Conservation (phyloP, 1,140 invertebrate genomes). For the Bombus impatiens region DNA sequence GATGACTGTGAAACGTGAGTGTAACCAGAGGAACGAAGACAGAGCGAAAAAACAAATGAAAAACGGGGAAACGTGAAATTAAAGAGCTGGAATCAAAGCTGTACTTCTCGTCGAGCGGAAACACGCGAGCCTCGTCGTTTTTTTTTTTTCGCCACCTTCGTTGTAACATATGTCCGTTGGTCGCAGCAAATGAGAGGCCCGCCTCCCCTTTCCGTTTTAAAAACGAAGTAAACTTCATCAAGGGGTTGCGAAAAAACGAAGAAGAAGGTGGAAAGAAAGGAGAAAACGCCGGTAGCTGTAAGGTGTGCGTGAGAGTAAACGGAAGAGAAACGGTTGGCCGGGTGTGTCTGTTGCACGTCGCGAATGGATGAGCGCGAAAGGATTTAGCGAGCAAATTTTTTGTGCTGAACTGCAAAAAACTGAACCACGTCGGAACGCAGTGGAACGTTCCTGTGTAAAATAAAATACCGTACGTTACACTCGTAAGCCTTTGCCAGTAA, state of each 20-base stretch:
- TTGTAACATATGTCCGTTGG: conserved; percentile 61
- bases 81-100: neutral
- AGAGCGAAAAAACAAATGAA: neutral
- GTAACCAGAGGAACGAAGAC: neutral
- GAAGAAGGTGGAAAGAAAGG: neutral
- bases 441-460: conserved; percentile 77
- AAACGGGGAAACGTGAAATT: neutral
- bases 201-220: conserved; percentile 16
- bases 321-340: conserved; percentile 16
- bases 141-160: conserved; percentile 36
- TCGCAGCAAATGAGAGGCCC: conserved; percentile 30
- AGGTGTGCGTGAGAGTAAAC: conserved; percentile 45
- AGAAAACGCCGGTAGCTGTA: conserved; percentile 60
- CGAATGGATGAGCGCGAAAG: conserved; percentile 57
- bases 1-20: conserved; percentile 12
- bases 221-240: conserved; percentile 60
- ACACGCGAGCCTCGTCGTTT: conserved; percentile 31
- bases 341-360: conserved; percentile 35
- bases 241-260: neutral
- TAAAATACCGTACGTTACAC: conserved; percentile 80
- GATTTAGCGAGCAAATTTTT: conserved; percentile 66
- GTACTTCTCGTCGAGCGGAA: conserved; percentile 38
- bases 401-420: conserved; percentile 62
- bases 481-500: conserved; percentile 76
- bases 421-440: conserved; percentile 63